Evolutionary conservation across 2,113 vertebrate species (phyloP).

Genomic region (Tupaia tana): DNA sequence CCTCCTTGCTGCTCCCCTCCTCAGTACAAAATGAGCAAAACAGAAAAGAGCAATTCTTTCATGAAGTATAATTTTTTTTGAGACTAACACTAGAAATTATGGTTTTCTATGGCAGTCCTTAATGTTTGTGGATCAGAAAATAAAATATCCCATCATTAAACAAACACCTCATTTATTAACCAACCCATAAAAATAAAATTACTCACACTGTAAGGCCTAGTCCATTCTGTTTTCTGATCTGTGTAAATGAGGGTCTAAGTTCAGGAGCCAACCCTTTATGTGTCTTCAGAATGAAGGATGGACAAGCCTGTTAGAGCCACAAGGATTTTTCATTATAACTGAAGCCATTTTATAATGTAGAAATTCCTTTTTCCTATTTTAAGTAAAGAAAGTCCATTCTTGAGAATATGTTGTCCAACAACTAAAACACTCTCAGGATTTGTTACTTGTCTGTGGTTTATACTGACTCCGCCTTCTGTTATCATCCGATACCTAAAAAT

Average conservation of each 20-base stretch:
- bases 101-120: background rate
- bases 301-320: background rate
- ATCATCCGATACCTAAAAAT: constrained; percentile 93
- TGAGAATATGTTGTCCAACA: constrained; percentile 93
- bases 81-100: background rate
- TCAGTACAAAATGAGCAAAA: background rate
- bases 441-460: constrained; percentile 91
- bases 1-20: background rate
- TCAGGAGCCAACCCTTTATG: background rate
- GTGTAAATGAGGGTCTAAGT: background rate
- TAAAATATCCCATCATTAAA: constrained; percentile 45
- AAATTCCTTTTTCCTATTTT: constrained; percentile 96
- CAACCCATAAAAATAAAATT: constrained; percentile 40
- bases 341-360: constrained; percentile 96
- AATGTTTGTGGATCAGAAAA: background rate
- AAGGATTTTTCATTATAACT: constrained; percentile 77
- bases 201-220: constrained; percentile 59
- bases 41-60: background rate
- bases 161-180: constrained; percentile 49
- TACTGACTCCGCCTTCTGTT: constrained; percentile 92
- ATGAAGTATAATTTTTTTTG: background rate
- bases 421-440: constrained; percentile 93
- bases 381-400: constrained; percentile 94
- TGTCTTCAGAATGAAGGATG: constrained; percentile 54
- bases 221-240: constrained; percentile 28